Percentiles rank a stretch among this genome's conserved stretches.
phyloP scores from a whole-genome alignment of 2,797 vertebrate species.

The Ceryle rudis region DNA sequence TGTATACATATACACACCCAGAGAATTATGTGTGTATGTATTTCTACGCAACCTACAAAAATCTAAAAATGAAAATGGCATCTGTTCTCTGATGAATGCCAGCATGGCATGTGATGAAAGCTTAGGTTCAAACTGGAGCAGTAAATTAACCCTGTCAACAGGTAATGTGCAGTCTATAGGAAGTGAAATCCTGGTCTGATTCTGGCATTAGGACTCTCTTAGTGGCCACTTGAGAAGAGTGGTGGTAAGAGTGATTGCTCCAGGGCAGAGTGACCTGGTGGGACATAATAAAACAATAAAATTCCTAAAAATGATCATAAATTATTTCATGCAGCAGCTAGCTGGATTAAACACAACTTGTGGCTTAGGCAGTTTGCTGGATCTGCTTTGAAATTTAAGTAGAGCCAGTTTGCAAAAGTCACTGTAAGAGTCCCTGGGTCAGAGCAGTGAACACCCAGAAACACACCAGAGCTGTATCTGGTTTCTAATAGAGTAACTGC shows the following conservation, averaged over 20 bases:
- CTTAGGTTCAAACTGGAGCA: not conserved
- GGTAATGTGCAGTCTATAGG: not conserved
- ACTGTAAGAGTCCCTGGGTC: fast-evolving
- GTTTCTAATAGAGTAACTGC: not conserved
- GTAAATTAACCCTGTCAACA: not conserved
- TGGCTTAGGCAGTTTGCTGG: not conserved
- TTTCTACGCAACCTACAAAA: not conserved
- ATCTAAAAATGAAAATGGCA: not conserved
- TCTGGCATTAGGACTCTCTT: not conserved
- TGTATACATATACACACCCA: not conserved
- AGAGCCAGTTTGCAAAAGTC: not conserved
- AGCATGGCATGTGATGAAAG: not conserved
- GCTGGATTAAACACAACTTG: not conserved
- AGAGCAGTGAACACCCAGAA: not conserved
- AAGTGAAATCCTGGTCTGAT: not conserved
- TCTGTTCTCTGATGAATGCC: not conserved
- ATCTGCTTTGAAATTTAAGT: not conserved
- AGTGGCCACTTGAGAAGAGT: not conserved
- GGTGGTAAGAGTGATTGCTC: not conserved
- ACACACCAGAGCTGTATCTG: not conserved
- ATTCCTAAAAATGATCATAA: not conserved
- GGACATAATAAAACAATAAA: not conserved
- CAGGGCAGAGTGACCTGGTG: not conserved
- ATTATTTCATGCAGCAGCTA: not conserved
- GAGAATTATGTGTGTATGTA: fast-evolving